These are phyloP conservation scores for Donacobius atricapilla DNA, from an alignment of 2,113 vertebrate genomes.

Conservation along the genomic window DNA sequence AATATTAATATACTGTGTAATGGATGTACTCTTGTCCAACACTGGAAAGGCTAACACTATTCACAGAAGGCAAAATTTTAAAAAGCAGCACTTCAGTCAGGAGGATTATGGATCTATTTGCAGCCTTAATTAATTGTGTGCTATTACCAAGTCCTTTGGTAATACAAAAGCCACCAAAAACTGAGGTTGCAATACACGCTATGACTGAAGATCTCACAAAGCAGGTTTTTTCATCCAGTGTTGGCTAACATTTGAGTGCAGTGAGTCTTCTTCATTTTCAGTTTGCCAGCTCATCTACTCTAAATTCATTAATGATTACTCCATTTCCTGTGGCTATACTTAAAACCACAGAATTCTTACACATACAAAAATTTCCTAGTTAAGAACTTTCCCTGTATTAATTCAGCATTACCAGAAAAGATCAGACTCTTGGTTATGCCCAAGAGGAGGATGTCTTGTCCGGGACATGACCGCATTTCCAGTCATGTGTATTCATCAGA, in stretches of 20 bases:
- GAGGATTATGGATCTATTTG: neutral
- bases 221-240: neutral
- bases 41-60: neutral
- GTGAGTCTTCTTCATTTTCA: neutral
- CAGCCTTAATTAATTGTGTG: neutral
- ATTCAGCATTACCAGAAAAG: neutral
- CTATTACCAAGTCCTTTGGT: neutral
- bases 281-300: neutral
- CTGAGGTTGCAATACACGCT: neutral
- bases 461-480: fast-evolving
- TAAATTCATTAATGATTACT: neutral
- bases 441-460: neutral
- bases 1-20: neutral
- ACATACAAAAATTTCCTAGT: neutral
- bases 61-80: neutral
- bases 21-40: neutral
- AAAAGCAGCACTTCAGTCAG: neutral
- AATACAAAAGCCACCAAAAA: neutral
- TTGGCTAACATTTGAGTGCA: neutral
- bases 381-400: neutral
- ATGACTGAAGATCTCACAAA: neutral
- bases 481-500: fast-evolving
- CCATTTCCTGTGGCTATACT: neutral
- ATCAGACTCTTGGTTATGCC: neutral
- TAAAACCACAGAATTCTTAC: neutral